Conservation (phyloP, 2,797 vertebrate genomes). For the Crenuchus spilurus region DNA sequence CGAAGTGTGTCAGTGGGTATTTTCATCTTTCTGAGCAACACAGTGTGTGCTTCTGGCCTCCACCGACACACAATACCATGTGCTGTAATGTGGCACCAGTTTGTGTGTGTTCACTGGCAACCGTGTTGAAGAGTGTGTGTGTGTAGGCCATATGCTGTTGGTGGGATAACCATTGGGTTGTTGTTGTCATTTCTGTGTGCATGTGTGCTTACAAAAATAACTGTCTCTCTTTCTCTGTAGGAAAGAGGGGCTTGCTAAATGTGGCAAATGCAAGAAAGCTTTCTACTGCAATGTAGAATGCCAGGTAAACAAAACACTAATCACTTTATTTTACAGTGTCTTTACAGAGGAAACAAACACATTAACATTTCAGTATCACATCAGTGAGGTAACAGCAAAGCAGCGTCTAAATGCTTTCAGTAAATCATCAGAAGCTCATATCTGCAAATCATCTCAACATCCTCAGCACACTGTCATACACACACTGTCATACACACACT, state of each 20-base stretch:
- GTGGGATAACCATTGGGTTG: background rate
- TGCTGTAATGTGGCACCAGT: slow-evolving; percentile 32
- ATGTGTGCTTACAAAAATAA: slow-evolving; percentile 1
- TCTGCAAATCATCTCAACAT: no score
- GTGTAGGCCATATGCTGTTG: slow-evolving; percentile 13
- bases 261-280: slow-evolving; percentile 95
- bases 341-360: no score
- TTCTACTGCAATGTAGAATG: slow-evolving; percentile 94
- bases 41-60: slow-evolving; percentile 35
- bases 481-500: no score
- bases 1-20: slow-evolving; percentile 21
- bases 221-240: slow-evolving; percentile 67
- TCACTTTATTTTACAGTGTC: no score
- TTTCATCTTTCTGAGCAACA: slow-evolving; percentile 26
- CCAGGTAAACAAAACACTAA: no score
- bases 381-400: no score
- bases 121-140: slow-evolving; percentile 5
- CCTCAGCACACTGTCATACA: no score
- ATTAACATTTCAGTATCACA: no score
- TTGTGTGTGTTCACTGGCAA: slow-evolving; percentile 18
- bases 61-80: slow-evolving; percentile 26
- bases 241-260: slow-evolving; percentile 92
- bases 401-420: no score
- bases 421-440: no score
- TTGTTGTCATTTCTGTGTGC: background rate